Base-by-base conservation (phyloP, 2,797 vertebrate genomes). In the Octomys mimax region DNA sequence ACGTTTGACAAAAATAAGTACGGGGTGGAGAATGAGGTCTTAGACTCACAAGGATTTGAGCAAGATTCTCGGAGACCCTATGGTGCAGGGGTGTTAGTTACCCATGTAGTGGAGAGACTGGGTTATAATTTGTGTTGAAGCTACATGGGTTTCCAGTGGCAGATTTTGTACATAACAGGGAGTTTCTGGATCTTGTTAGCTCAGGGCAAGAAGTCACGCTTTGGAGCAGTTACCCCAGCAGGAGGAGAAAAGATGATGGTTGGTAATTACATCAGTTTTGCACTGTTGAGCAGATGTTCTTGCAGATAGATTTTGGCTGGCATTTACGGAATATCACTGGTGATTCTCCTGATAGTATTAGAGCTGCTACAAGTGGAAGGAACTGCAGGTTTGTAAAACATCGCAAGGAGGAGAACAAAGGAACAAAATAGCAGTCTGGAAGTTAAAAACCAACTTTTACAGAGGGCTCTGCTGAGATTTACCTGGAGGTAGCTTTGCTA, bases 191-290 rank as follows among this genome's bases (percentile, higher is more conserved):
- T 98, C 98, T 98, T 98, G 97, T 98, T 98, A 98, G 95, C 96
- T 98, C 97, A 98, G 98, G 98, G 98, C 98, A 98, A 98, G 98
- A 98, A 98, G 98, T 98, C 98, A 98, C 97, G 98, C 94, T 98
- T 98, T 98, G 98, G 98, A 98, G 98, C 98, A 98, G 98, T 98
- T 99, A 98, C 98, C 98, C 98, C 98, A 98, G 98, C 98, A 98
- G 98, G 98, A 98, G 97, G 96, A 99, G 98, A 98, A 98, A 98
- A 98, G 98, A 99, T 99, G 98, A 98, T 98, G 97, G 98, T 98
- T 97, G 90, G 98, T 98, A 99, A 99, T 98, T 98, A 98, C 98
- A 98, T 97, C 98, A 98, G 98, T 98, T 98, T 99, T 98, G 98
- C 98, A 98, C 98, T 98, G 98, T 97, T 98, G 98, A 98, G 98